Evolutionary conservation across 23 tunicate genomes (phyloP).

Genomic region (Corella eumyota): DNA sequence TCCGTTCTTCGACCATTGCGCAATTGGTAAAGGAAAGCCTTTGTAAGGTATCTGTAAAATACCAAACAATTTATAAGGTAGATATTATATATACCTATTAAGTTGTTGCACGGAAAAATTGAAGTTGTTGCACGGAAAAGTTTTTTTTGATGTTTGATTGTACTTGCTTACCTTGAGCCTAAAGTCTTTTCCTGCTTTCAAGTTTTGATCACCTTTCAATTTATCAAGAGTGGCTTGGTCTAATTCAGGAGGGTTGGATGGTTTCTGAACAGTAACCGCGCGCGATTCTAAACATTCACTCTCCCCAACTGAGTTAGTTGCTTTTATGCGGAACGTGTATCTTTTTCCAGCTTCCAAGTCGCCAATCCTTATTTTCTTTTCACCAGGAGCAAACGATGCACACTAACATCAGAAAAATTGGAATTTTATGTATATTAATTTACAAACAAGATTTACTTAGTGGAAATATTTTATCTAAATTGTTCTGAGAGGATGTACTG

Average conservation of each 20-base stretch:
- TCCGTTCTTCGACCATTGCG: slow-evolving; percentile 88
- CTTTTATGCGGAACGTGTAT: slow-evolving; percentile 82
- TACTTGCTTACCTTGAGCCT: slow-evolving; percentile 70
- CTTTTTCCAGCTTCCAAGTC: slow-evolving; percentile 59
- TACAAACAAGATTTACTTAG: not conserved
- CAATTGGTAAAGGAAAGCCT: slow-evolving; percentile 84
- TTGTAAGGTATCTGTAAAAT: slow-evolving; percentile 63
- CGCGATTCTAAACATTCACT: slow-evolving; percentile 84
- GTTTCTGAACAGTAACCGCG: slow-evolving; percentile 75
- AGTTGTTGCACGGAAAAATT: too few relatives aligned
- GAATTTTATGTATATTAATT: not conserved
- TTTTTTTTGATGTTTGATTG: not conserved
- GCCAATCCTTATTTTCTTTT: slow-evolving; percentile 34
- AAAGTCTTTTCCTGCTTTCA: slow-evolving; percentile 85
- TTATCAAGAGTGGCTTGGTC: slow-evolving; percentile 55
- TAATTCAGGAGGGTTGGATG: slow-evolving; percentile 74
- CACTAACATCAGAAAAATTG: slow-evolving; percentile 18
- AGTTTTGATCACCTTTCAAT: slow-evolving; percentile 21
- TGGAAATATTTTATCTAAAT: too few relatives aligned
- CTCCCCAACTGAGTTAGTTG: slow-evolving; percentile 60
- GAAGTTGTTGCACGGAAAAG: not conserved
- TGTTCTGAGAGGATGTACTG: too few relatives aligned
- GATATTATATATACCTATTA: too few relatives aligned
- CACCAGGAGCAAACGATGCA: slow-evolving; percentile 57
- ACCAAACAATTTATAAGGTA: too few relatives aligned